Evolutionary conservation across 2,888 invertebrate species (phyloP), one percentile per base, ranked within the genome.

Genomic region (Xylocampa areola): DNA sequence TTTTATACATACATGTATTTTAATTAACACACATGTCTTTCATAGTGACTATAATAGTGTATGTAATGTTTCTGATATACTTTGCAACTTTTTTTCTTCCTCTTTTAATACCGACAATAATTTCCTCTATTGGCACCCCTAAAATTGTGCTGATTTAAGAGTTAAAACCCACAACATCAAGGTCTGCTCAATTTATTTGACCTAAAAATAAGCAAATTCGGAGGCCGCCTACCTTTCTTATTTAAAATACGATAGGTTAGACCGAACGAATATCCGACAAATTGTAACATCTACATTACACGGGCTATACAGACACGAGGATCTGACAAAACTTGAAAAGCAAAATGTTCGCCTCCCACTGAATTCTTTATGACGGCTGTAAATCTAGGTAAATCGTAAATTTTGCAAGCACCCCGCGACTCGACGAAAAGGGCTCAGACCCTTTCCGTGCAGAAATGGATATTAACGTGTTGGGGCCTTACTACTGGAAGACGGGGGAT

Each of bases 301-400:
- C 37, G 27, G 49, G 16, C 40, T 39, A 35, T 39, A 43, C 27
- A 41, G 23, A 35, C n/a, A 35, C 27, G 17, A n/a, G 49, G 21
- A 13, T 57, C 54, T 29, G 50, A 78, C 73, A 70, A 73, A 80
- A 80, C 80, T 81, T 79, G 79, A 72, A 76, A 80, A 79, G 79
- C 77, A 65, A 76, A 79, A 73, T 73, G 74, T 68, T 66, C 73
- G 59, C 76, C 66, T 62, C 60, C 68, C 78, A 68, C 83, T 90
- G 90, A 91, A 91, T 91, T 84, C 87, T 90, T 91, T 90, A 91
- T 89, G 88, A 85, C 78, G 77, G 85, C 73, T 82, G 87, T 91
- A 90, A 91, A 91, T 91, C 89, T 88, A 84, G 82, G 66, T 73
- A 76, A 86, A 86, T 86, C 90, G 89, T 91, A 91, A 91, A 91